phyloP scores from a whole-genome alignment of 2,797 vertebrate species.

The Chelmon rostratus region DNA sequence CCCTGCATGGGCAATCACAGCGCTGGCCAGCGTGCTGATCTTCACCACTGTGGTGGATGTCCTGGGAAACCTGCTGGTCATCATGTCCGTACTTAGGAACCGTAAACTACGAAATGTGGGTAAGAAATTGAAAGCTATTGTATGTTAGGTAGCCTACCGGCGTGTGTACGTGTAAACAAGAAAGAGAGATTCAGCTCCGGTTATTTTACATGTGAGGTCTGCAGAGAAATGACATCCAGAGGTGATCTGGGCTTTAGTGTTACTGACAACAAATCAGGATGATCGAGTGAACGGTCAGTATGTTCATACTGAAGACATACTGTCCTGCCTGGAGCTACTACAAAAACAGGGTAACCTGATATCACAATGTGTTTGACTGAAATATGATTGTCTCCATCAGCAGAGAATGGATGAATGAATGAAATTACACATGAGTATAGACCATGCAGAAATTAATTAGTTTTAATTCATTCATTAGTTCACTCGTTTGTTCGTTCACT shows the following conservation, averaged over 20 bases:
- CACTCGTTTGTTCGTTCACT: not conserved
- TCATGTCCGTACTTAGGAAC: constrained; percentile 88
- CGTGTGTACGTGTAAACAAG: not conserved
- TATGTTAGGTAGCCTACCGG: not conserved
- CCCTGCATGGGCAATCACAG: constrained; percentile 85
- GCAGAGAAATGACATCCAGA: not conserved
- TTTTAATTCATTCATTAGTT: not conserved
- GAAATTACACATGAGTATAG: not conserved
- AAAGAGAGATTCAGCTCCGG: not conserved
- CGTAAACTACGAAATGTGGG: constrained; percentile 90
- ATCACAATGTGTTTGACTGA: not conserved
- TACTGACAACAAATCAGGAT: not conserved
- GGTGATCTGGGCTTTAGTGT: not conserved
- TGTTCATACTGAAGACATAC: not conserved
- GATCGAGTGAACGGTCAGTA: too few species aligned
- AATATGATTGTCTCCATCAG: not conserved
- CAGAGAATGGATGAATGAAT: not conserved
- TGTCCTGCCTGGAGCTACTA: not conserved
- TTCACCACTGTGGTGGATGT: constrained; percentile 90
- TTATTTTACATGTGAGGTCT: not conserved
- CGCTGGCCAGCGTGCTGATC: constrained; percentile 88
- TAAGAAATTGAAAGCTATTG: constrained; percentile 71
- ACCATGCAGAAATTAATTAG: not conserved
- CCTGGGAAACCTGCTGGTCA: constrained; percentile 89
- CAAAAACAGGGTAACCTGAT: not conserved